Percentiles rank a stretch among this genome's conserved stretches.
phyloP scores from a whole-genome alignment of 2,888 invertebrate genomes.

The Lasioglossum malachurum region DNA sequence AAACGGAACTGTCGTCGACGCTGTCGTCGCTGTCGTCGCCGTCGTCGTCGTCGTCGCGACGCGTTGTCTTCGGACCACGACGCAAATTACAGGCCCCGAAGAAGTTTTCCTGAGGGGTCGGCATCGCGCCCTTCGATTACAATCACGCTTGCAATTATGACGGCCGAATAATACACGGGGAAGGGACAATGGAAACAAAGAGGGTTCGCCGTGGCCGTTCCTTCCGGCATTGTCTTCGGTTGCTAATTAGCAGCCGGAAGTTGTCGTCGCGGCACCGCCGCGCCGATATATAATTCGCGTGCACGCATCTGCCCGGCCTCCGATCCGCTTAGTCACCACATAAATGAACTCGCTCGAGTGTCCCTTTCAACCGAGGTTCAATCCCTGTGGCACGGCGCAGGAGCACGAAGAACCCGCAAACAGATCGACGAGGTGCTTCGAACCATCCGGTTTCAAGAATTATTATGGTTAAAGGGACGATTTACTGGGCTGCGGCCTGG shows the following conservation, averaged over 20 bases:
- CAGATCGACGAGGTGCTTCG: neutral
- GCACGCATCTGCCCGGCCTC: constrained; percentile 39
- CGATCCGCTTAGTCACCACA: constrained; percentile 27
- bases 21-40: neutral
- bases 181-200: constrained; percentile 51
- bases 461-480: constrained; percentile 6
- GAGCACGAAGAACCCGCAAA: neutral
- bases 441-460: constrained; percentile 11
- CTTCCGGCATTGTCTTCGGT: constrained; percentile 53
- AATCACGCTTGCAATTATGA: constrained; percentile 51
- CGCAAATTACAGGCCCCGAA: constrained; percentile 33
- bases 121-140: constrained; percentile 52
- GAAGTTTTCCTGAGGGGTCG: constrained; percentile 39
- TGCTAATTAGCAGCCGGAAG: constrained; percentile 63
- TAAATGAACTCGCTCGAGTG: constrained; percentile 48
- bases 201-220: constrained; percentile 29
- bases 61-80: neutral
- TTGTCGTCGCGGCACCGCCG: constrained; percentile 41
- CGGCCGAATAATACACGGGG: constrained; percentile 48
- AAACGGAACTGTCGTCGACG: neutral
- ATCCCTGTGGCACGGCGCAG: neutral
- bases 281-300: constrained; percentile 62
- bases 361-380: constrained; percentile 11
- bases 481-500: neutral
- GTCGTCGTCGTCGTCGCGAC: neutral